Base-by-base conservation (phyloP, 37 sponge, comb jelly and placozoan genomes). In the Haliclona indistincta region DNA sequence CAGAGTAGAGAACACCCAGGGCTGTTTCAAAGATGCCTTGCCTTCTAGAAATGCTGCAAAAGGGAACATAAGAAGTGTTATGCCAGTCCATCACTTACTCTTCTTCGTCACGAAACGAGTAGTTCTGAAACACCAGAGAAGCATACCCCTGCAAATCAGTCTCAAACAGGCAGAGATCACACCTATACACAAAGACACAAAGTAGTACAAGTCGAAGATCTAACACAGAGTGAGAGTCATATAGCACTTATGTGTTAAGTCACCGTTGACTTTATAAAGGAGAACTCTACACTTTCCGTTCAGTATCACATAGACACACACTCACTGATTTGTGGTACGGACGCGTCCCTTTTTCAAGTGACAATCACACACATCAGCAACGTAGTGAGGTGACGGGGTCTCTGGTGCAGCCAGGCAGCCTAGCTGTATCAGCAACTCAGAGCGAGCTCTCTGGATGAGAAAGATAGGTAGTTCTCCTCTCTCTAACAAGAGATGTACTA, bases 1-100 rank as follows among this genome's bases (percentile, higher is more conserved):
- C 43, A 61, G 76, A 73, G 30, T 56, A 51, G 54, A 76, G 42
- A 1, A 88, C 13, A 26, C 51, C 23, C 38, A 83, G 38, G 11
- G 78, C 15, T 17, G 53, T 65, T 70, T 88, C 89, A 49, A 71
- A 43, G 11, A 43, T 26, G 42, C 79, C 56, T 15, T 19, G 13
- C 1, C 37, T 19, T n/a, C 82, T 66, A 40, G 68, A 64, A 0
- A 67, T 65, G 19, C 35, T 74, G 11, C 82, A n/a, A n/a, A n/a
- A n/a, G n/a, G n/a, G n/a, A n/a, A n/a, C n/a, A n/a, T n/a, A n/a
- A n/a, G n/a, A n/a, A n/a, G n/a, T n/a, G n/a, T n/a, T n/a, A n/a
- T n/a, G n/a, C n/a, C n/a, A n/a, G n/a, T n/a, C n/a, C n/a, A n/a
- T n/a, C n/a, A n/a, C n/a, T n/a, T n/a, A n/a, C n/a, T n/a, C 30